phyloP scores from a whole-genome alignment of 2,888 invertebrate genomes.

The Nezara viridula region DNA sequence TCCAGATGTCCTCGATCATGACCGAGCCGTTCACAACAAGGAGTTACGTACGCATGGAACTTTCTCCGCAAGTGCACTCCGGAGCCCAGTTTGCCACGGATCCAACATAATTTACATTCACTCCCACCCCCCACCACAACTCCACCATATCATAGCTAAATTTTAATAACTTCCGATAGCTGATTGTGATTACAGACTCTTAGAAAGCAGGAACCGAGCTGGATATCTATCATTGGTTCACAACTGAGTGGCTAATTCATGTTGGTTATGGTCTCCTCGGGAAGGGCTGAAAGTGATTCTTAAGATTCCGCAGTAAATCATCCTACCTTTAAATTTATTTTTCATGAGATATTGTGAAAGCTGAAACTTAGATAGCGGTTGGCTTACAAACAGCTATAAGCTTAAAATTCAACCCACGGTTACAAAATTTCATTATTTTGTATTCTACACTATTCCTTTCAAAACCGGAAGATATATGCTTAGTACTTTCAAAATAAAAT shows the following conservation, averaged over 20 bases:
- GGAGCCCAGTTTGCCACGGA: background rate
- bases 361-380: background rate
- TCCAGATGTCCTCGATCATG: conserved; percentile 18
- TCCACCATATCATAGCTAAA: background rate
- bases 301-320: background rate
- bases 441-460: too few species aligned
- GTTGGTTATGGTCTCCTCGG: background rate
- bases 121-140: background rate
- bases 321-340: background rate
- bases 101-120: conserved; percentile 16
- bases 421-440: too few species aligned
- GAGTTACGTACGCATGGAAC: background rate
- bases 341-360: background rate
- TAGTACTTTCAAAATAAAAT: too few species aligned
- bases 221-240: background rate
- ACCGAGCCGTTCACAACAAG: background rate
- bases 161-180: conserved; percentile 34
- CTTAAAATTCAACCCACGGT: too few species aligned
- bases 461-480: too few species aligned
- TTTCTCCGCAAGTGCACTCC: conserved; percentile 12
- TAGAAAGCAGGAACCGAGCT: conserved; percentile 18
- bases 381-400: background rate
- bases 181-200: background rate
- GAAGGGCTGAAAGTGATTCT: background rate
- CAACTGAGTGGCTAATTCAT: conserved; percentile 30